Base-by-base conservation (phyloP, 2,888 invertebrate genomes). In the Fissipunctia ypsillon region DNA sequence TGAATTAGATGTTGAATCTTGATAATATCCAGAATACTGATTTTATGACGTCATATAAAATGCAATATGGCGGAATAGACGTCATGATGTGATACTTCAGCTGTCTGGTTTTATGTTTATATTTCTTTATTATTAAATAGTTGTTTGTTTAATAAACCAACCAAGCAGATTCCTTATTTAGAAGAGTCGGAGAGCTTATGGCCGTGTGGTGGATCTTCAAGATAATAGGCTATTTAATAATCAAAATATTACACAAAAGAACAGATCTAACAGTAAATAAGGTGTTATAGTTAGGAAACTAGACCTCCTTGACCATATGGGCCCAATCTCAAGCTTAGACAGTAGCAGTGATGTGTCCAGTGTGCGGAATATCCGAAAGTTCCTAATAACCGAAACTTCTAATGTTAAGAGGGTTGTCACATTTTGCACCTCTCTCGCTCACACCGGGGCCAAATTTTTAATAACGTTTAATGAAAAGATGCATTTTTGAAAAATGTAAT, bases 231-330 rank as follows among this genome's bases (percentile, higher is more conserved):
- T 22, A 48, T 57, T 4, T 43, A 14, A 52, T 41, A 22, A 56
- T 16, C 12, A 45, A 76, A 45, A 68, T 64, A 31, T 64, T 43
- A 54, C 41, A 28, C 45, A 48, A 50, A 56, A 60, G 0, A 22
- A 43, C 25, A 43, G 28, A 7, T 43, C 0, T 28, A 28, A 12
- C 7, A 45, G 43, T 59, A 25, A 59, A 57, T 73, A 56, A 25
- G 54, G 69, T 54, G 69, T 25, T 48, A 16, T 25, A 45, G n/a
- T 83, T 80, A 31, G n/a, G 56, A 69, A 71, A 77, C 35, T 35
- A 77, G 71, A 67, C 66, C 60, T 84, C 48, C 19, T 71, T 73
- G 65, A 38, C 68, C 48, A 38, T 70, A 70, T 0, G 6, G 0
- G 28, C 9, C 4, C 45, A 41, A 69, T 43, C 38, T 68, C n/a